Conservation (phyloP, 2,797 vertebrate genomes). For the Pipistrellus pipistrellus region DNA sequence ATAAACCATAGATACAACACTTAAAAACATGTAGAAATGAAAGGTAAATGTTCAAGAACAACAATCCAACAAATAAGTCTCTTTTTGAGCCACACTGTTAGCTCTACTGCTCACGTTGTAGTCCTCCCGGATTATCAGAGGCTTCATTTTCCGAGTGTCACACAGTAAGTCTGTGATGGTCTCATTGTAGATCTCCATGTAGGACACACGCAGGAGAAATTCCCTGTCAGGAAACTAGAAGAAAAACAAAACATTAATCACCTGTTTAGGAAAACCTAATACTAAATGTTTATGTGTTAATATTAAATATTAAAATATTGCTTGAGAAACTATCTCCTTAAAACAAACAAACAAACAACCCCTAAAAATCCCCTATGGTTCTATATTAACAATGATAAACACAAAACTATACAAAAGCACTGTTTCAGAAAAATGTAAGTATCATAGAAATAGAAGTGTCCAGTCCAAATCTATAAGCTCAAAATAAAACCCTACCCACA, state of each 20-base stretch:
- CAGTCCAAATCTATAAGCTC: neutral
- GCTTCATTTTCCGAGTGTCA: slow-evolving; percentile 94
- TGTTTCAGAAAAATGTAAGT: neutral
- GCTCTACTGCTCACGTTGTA: slow-evolving; percentile 91
- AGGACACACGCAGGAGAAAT: slow-evolving; percentile 97
- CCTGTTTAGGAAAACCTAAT: slow-evolving; percentile 18
- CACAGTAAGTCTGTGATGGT: slow-evolving; percentile 96
- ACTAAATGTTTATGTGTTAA: neutral
- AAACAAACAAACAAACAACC: neutral
- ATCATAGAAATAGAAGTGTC: neutral
- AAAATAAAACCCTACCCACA: slow-evolving; percentile 27
- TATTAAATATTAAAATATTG: slow-evolving; percentile 23
- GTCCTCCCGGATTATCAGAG: slow-evolving; percentile 95
- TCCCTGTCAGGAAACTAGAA: slow-evolving; percentile 94
- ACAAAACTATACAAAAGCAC: neutral
- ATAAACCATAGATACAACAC: neutral
- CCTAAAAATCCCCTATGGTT: neutral
- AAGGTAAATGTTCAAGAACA: neutral
- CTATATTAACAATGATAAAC: neutral
- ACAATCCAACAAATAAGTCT: neutral
- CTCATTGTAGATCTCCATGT: slow-evolving; percentile 99
- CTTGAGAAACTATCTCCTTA: neutral
- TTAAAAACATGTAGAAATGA: neutral
- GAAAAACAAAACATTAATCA: slow-evolving; percentile 39
- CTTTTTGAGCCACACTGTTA: neutral